Conservation (phyloP, 2,888 invertebrate genomes). For the Acronicta aceris region DNA sequence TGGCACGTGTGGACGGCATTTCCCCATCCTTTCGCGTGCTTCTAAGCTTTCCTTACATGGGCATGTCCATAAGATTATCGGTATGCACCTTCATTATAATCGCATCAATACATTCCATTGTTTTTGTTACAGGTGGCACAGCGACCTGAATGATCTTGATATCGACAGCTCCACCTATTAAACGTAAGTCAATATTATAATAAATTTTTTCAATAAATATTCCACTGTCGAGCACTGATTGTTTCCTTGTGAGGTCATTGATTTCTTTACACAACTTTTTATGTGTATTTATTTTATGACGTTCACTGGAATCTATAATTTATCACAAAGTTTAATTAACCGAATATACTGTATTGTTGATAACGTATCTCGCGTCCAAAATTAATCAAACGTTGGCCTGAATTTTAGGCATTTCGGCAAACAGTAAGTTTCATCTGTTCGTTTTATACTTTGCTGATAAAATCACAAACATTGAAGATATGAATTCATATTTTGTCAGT, state of each 20-base stretch:
- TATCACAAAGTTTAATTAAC: constrained; percentile 53
- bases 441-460: constrained; percentile 31
- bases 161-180: constrained; percentile 79
- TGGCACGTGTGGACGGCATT: constrained; percentile 67
- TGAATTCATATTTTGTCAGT: constrained; percentile 54
- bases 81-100: constrained; percentile 61
- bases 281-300: constrained; percentile 40
- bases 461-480: constrained; percentile 42
- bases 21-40: constrained; percentile 58
- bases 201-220: constrained; percentile 57
- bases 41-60: constrained; percentile 18
- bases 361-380: constrained; percentile 66
- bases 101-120: constrained; percentile 63
- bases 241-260: constrained; percentile 63
- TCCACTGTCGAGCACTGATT: constrained; percentile 59
- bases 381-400: constrained; percentile 71
- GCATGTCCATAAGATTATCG: constrained; percentile 27
- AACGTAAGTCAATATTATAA: constrained; percentile 76
- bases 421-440: constrained; percentile 52
- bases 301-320: constrained; percentile 28
- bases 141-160: constrained; percentile 82
- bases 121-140: constrained; percentile 80
- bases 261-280: constrained; percentile 60
- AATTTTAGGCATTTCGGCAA: constrained; percentile 61
- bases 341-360: constrained; percentile 58